Evolutionary conservation across 2,888 invertebrate species (phyloP).

Genomic region (Clitarchus hookeri): DNA sequence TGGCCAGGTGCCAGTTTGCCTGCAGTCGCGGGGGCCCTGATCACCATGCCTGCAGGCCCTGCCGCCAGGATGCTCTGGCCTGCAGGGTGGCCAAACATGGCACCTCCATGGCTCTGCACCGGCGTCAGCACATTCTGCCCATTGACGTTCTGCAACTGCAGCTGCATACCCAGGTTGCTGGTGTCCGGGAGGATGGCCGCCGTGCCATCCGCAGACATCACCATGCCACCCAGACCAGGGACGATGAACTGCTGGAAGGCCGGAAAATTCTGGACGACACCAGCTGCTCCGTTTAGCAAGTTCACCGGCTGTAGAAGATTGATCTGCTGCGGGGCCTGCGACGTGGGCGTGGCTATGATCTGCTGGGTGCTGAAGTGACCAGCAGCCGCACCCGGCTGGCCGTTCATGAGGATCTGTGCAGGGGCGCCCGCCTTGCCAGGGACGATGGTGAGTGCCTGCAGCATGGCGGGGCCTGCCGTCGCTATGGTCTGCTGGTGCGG

Average conservation of each 20-base stretch:
- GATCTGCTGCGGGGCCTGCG: constrained; percentile 63
- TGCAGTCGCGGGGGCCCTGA: constrained; percentile 70
- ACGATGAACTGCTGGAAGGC: constrained; percentile 83
- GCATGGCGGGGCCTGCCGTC: constrained; percentile 69
- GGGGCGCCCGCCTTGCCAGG: constrained; percentile 73
- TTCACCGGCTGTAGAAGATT: constrained; percentile 82
- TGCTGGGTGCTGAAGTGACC: constrained; percentile 69
- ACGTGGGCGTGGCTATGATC: constrained; percentile 63
- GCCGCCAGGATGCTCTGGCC: constrained; percentile 68
- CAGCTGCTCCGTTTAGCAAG: constrained; percentile 70
- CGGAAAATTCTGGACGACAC: constrained; percentile 75
- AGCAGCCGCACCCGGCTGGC: constrained; percentile 59
- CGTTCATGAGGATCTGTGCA: constrained; percentile 78
- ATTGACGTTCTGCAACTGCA: constrained; percentile 80
- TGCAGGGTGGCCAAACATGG: constrained; percentile 65
- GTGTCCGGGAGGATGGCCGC: constrained; percentile 75
- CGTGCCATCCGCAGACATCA: constrained; percentile 77
- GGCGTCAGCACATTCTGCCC: constrained; percentile 77
- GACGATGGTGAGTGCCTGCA: constrained; percentile 76
- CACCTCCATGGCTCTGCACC: constrained; percentile 64
- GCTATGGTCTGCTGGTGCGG: constrained; percentile 67
- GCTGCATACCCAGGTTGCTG: constrained; percentile 70
- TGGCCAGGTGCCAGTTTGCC: constrained; percentile 35
- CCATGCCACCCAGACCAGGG: constrained; percentile 79
- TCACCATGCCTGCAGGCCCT: constrained; percentile 75